Conservation (phyloP, 2,113 vertebrate species). For the Carettochelys insculpta region DNA sequence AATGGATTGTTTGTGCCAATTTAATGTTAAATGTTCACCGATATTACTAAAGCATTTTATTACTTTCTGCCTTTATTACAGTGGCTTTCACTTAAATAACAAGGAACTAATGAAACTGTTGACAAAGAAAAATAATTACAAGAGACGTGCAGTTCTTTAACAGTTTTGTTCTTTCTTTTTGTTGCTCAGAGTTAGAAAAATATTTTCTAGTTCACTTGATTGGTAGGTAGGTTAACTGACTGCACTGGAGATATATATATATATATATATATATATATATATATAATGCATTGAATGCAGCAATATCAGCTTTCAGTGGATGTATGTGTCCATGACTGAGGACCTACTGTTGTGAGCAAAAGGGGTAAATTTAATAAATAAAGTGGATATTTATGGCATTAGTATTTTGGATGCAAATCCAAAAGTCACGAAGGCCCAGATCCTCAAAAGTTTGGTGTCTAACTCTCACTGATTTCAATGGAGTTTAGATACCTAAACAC, state of each 20-base stretch:
- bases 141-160: background rate
- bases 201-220: background rate
- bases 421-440: accelerated
- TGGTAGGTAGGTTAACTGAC: background rate
- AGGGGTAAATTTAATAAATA: background rate
- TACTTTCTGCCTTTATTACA: conserved; percentile 29
- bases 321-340: background rate
- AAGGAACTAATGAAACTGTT: conserved; percentile 55
- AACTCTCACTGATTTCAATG: background rate
- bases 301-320: background rate
- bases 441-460: background rate
- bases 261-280: too few relatives aligned
- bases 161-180: background rate
- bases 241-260: too few relatives aligned
- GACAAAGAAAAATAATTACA: conserved; percentile 52
- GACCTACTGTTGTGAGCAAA: background rate
- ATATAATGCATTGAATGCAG: background rate
- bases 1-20: conserved; percentile 68
- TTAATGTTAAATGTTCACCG: conserved; percentile 63
- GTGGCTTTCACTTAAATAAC: conserved; percentile 27
- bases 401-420: background rate
- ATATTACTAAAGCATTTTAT: conserved; percentile 26
- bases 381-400: background rate
- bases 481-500: background rate
- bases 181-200: background rate